Conservation (phyloP, 2,113 vertebrate species). For the Carlito syrichta region DNA sequence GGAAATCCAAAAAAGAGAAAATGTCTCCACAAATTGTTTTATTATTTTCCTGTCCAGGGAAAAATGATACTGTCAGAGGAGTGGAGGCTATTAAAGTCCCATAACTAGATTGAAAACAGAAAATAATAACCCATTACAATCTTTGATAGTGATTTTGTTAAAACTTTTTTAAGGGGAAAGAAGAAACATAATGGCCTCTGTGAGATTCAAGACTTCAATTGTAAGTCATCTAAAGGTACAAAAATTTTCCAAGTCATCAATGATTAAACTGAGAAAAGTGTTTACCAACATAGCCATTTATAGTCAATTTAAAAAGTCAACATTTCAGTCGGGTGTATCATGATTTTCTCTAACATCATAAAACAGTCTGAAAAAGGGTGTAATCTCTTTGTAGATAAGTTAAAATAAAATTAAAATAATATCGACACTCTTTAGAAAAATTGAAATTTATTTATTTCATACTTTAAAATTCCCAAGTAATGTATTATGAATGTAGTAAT, state of each 20-base stretch:
- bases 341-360: not conserved
- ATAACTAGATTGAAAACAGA: not conserved
- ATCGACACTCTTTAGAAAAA: not conserved
- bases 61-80: constrained; percentile 4
- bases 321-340: not conserved
- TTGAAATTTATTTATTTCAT: not conserved
- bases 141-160: constrained; percentile 26
- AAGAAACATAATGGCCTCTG: not conserved
- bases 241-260: not conserved
- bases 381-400: not conserved
- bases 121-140: constrained; percentile 39
- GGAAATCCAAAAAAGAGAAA: not conserved
- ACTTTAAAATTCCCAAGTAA: not conserved
- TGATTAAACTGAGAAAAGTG: not conserved
- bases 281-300: not conserved
- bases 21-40: constrained; percentile 7
- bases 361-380: not conserved
- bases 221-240: not conserved
- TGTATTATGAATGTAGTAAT: not conserved
- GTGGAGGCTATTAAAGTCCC: constrained; percentile 10
- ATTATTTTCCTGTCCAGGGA: constrained; percentile 2
- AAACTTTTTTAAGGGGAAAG: constrained; percentile 23
- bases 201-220: not conserved
- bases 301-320: not conserved
- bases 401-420: constrained; percentile 12